Conservation (phyloP, 2,113 vertebrate species). For the Burhinus oedicnemus region DNA sequence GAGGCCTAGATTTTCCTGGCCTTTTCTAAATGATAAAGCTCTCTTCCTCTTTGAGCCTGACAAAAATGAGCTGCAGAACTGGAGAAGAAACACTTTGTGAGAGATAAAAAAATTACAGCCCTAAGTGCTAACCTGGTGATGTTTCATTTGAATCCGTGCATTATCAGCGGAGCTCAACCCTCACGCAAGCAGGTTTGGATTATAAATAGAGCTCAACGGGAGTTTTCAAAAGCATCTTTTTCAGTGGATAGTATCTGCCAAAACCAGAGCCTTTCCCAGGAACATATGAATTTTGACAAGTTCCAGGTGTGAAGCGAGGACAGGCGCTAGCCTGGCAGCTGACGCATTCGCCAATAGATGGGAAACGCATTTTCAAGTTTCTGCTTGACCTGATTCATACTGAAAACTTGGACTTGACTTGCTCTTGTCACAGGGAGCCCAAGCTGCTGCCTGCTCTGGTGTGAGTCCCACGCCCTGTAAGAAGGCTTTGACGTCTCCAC, state of each 20-base stretch:
- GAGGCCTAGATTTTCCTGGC: background rate
- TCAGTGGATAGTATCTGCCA: background rate
- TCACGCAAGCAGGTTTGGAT: background rate
- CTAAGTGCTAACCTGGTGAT: background rate
- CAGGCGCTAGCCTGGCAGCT: background rate
- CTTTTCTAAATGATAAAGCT: background rate
- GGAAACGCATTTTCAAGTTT: background rate
- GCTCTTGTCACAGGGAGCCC: background rate
- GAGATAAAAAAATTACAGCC: background rate
- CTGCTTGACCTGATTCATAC: background rate
- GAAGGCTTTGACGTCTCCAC: background rate
- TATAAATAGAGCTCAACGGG: background rate
- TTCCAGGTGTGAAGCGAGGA: background rate
- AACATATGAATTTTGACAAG: background rate
- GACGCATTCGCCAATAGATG: accelerated
- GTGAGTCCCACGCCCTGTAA: no score
- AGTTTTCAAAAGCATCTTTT: background rate
- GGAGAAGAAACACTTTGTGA: background rate
- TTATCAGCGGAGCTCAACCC: background rate
- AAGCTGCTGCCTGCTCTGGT: background rate
- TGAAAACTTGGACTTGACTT: background rate
- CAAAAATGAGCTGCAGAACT: background rate
- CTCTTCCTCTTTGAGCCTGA: background rate
- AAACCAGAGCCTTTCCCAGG: slow-evolving; percentile 12
- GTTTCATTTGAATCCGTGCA: background rate